Conservation (phyloP, 1,140 invertebrate species). For the Drosophila melanogaster region Release_6_plus_ISO1_MT NT_037436.4:829001-829500, state of each 20-base stretch:
- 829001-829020: slow-evolving; percentile 98
- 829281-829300: slow-evolving; percentile 96
- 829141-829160: slow-evolving; percentile 95
- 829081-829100: slow-evolving; percentile 92
- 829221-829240: slow-evolving; percentile 98
- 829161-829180: slow-evolving; percentile 96
- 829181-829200: slow-evolving; percentile 98
- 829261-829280: slow-evolving; percentile 99
- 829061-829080: slow-evolving; percentile 96
- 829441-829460: slow-evolving; percentile 97
- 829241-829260: slow-evolving; percentile 98
- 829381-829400: slow-evolving; percentile 98
- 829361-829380: slow-evolving; percentile 99
- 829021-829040: slow-evolving; percentile 97
- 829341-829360: slow-evolving; percentile 98
- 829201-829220: slow-evolving; percentile 98
- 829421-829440: slow-evolving; percentile 98
- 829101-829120: slow-evolving; percentile 98
- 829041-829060: slow-evolving; percentile 97
- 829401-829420: slow-evolving; percentile 98
- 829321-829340: slow-evolving; percentile 97
- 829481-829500: slow-evolving; percentile 98
- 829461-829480: slow-evolving; percentile 97
- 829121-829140: slow-evolving; percentile 99
- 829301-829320: slow-evolving; percentile 98